phyloP scores from a whole-genome alignment of 2,888 invertebrate genomes.

The Clostera curtula region DNA sequence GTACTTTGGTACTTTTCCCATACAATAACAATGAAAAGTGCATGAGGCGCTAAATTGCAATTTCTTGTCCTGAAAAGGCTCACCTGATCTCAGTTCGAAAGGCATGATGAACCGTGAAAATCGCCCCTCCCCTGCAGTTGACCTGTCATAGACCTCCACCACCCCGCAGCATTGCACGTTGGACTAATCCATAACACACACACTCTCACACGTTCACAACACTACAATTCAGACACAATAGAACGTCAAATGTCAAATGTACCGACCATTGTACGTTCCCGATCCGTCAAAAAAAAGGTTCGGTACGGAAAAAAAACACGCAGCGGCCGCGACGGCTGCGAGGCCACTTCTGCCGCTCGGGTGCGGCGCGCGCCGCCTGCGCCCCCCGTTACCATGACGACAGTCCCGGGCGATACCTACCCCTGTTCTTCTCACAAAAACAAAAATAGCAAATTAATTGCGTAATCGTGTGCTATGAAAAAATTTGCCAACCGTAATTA shows the following conservation, averaged over 20 bases:
- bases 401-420: conserved; percentile 64
- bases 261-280: conserved; percentile 37
- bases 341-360: conserved; percentile 57
- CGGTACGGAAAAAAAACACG: conserved; percentile 41
- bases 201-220: conserved; percentile 38
- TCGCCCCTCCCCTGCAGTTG: conserved; percentile 51
- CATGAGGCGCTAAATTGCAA: conserved; percentile 11
- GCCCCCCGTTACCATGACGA: conserved; percentile 60
- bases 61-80: conserved; percentile 39
- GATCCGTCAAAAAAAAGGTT: conserved; percentile 44
- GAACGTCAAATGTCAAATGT: conserved; percentile 30
- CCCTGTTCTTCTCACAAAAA: conserved; percentile 59
- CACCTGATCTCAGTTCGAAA: conserved; percentile 69
- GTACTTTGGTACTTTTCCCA: too few species aligned
- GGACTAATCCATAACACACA: conserved; percentile 45
- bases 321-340: conserved; percentile 52
- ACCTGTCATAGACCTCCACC: conserved; percentile 52
- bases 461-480: conserved; percentile 59
- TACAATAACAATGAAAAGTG: neutral
- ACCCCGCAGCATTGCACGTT: conserved; percentile 51
- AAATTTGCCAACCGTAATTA: conserved; percentile 46
- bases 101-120: conserved; percentile 64
- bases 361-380: conserved; percentile 68
- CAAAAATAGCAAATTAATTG: conserved; percentile 72
- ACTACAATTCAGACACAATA: conserved; percentile 28